Evolutionary conservation across 1,140 invertebrate species (phyloP).

Genomic region (Drosophila sproati): DNA sequence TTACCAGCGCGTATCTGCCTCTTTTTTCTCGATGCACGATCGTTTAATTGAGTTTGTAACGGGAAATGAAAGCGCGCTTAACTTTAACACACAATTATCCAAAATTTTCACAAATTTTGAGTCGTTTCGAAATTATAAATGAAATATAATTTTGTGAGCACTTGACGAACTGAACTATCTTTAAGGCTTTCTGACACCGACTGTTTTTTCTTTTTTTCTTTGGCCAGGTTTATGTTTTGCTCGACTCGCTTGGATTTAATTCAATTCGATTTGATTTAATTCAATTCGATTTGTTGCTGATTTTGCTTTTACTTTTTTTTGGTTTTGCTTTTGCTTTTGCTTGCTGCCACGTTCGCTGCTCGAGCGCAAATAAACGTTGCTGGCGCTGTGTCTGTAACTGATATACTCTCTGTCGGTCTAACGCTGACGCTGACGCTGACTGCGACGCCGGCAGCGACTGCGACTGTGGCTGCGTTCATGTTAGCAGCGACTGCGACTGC

Average conservation of each 20-base stretch:
- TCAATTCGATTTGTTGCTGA: conserved; percentile 33
- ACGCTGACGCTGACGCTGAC: conserved; percentile 8
- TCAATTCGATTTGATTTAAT: conserved; percentile 10
- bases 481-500: conserved; percentile 1
- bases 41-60: neutral
- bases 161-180: conserved; percentile 36
- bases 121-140: conserved; percentile 36
- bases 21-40: conserved; percentile 7
- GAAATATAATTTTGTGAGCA: conserved; percentile 21
- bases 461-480: conserved; percentile 3
- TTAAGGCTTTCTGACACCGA: conserved; percentile 3
- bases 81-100: conserved; percentile 7
- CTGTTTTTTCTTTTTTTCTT: neutral
- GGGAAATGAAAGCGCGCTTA: conserved; percentile 54
- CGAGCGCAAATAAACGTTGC: conserved; percentile 80
- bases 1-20: neutral
- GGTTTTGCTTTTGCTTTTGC: conserved; percentile 36
- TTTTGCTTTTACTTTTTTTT: conserved; percentile 37
- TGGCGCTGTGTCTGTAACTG: conserved; percentile 72
- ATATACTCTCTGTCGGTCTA: conserved; percentile 69
- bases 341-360: conserved; percentile 81
- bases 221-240: conserved; percentile 10
- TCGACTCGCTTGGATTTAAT: neutral
- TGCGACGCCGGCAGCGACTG: conserved; percentile 8
- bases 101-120: conserved; percentile 27